Percentiles rank a stretch among this genome's conserved stretches.
Conservation (phyloP, 2,113 vertebrate genomes). For the Scomber scombrus region DNA sequence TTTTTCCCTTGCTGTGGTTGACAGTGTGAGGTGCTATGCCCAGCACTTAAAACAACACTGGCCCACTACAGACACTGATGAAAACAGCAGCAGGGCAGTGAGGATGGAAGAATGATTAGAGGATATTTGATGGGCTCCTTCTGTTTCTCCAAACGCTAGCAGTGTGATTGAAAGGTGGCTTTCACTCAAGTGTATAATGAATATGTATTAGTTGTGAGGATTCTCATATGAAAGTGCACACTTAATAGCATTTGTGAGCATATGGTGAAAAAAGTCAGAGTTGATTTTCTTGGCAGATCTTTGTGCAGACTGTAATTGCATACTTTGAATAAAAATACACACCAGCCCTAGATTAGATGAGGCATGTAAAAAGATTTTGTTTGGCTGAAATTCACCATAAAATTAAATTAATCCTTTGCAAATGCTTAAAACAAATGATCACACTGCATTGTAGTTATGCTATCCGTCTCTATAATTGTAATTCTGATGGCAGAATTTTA, state of each 20-base stretch:
- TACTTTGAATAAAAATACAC: neutral
- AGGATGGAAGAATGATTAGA: slow-evolving; percentile 23
- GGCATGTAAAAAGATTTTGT: neutral
- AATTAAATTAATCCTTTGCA: neutral
- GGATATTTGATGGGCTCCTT: slow-evolving; percentile 17
- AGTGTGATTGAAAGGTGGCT: slow-evolving; percentile 3
- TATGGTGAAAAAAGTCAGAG: neutral
- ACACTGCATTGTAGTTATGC: too few species aligned
- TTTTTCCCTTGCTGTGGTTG: slow-evolving; percentile 16
- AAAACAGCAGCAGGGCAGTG: slow-evolving; percentile 31
- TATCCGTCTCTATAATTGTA: neutral
- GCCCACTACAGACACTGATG: neutral
- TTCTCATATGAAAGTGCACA: neutral
- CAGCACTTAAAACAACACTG: slow-evolving; percentile 30
- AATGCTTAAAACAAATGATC: neutral
- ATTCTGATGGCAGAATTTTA: neutral
- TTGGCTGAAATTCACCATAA: neutral
- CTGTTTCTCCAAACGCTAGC: slow-evolving; percentile 13
- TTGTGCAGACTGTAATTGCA: slow-evolving; percentile 5
- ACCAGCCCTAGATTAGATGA: neutral
- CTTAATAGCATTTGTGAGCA: neutral
- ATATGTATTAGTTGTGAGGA: slow-evolving; percentile 22
- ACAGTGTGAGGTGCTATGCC: slow-evolving; percentile 11
- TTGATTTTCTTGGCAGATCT: neutral
- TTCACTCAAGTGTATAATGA: slow-evolving; percentile 14